Evolutionary conservation across 2,888 invertebrate genomes (phyloP).

Genomic region (Serripes groenlandicus): DNA sequence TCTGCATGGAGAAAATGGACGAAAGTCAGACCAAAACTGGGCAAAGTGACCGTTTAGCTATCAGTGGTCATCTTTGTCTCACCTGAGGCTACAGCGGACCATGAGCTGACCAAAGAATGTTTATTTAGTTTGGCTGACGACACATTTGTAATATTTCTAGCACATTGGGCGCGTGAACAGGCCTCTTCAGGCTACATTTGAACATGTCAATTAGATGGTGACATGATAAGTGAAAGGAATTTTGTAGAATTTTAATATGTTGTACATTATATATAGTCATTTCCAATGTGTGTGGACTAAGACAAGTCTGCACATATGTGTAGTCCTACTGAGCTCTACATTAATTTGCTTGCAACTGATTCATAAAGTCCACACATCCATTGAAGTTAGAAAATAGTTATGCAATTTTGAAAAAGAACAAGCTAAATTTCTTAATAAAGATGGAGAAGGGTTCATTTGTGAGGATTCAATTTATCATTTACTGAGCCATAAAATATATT

Average conservation of each 20-base stretch:
- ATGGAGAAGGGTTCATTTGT: background rate
- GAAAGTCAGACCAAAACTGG: conserved; percentile 53
- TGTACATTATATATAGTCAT: no score
- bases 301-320: no score
- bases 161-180: conserved; percentile 46
- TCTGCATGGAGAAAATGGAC: conserved; percentile 34
- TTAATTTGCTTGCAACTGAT: no score
- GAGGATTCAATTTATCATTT: conserved; percentile 1
- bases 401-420: no score
- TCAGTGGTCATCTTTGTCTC: conserved; percentile 48
- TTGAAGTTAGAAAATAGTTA: no score
- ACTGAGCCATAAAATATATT: conserved; percentile 7
- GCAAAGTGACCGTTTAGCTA: conserved; percentile 58
- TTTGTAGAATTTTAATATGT: no score
- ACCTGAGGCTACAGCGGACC: conserved; percentile 29
- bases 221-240: conserved; percentile 21
- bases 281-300: no score
- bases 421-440: background rate
- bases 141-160: conserved; percentile 56
- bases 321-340: no score
- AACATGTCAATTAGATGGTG: conserved; percentile 41
- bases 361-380: no score
- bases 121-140: conserved; percentile 28
- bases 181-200: conserved; percentile 61
- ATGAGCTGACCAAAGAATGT: conserved; percentile 22